Base-by-base conservation (phyloP, 2,888 invertebrate genomes). In the Dicyrtomina minuta region DNA sequence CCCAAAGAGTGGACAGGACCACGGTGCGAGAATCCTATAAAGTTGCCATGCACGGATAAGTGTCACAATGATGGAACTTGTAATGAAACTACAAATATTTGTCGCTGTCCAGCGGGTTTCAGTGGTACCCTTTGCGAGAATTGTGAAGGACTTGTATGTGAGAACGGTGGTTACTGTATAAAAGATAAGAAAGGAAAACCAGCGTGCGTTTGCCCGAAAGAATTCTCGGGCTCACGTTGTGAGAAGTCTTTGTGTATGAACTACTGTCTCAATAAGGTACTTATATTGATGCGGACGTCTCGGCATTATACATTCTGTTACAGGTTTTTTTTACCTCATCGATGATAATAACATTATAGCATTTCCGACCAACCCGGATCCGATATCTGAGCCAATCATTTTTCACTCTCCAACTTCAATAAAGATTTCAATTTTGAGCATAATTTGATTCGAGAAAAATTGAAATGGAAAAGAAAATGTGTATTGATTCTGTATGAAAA, bases 51-150 rank as follows among this genome's bases (percentile, higher is more conserved):
- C 78, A 84, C 85, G 55, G 82, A 81, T 39, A 83, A 84, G 66
- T 88, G 88, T 75, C 84, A 84, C 74, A 88, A 88, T 79, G 86
- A 86, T 1, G 88, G 88, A 2, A 85, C 84, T 0, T 89, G 88
- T 75, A 80, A 83, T 56, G 74, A 74, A 49, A 69, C 61, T 10
- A 75, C 79, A 13, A 79, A 80, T 51, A 76, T 75, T 62, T 88
- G 88, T 78, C 81, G 81, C 39, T 88, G 88, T 76, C 83, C 83
- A 1, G 79, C 82, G 1, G 84, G 84, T 72, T 87, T 85, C 79
- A 82, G 83, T 49, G 85, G 86, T 76, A 75, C 41, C n/a, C 49
- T 70, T 0, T 88, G 88, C 78, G 86, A 88, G 74, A 83, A 85
- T 76, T 88, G 88, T 77, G 81, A 83, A 1, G 83, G 84, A 70